A percentile compares a stretch with the other conserved stretches of the same genome.
These are phyloP conservation scores for Passer domesticus DNA, from an alignment of 2,113 vertebrate genomes.

Conservation along the genomic window DNA sequence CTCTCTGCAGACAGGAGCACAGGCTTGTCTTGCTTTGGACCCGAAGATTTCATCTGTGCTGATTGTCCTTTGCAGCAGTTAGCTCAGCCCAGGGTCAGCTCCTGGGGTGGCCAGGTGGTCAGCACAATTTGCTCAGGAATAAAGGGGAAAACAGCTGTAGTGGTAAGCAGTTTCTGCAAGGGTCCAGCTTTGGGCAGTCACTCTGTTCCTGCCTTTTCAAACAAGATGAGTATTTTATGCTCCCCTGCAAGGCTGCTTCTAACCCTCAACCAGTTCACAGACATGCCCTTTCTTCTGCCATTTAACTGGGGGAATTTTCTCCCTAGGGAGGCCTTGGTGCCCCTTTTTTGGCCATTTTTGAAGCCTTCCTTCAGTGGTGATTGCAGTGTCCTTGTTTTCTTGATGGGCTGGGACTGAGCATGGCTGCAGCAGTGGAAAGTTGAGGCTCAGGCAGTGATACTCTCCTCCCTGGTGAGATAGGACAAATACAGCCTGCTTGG, in stretches of 20 bases:
- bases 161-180: background rate
- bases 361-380: background rate
- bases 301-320: background rate
- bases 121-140: background rate
- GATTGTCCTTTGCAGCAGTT: background rate
- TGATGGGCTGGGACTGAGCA: background rate
- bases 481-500: background rate
- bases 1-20: fast-evolving
- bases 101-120: too few species aligned
- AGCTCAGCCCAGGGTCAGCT: background rate
- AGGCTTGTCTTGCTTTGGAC: background rate
- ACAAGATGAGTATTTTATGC: background rate
- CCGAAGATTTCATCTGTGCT: background rate
- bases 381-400: background rate
- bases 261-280: background rate
- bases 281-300: background rate
- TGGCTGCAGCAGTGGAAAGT: background rate
- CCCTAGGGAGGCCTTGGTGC: background rate
- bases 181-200: background rate
- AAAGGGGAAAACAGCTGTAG: background rate
- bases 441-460: background rate
- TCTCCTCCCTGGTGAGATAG: background rate
- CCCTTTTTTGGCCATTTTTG: background rate
- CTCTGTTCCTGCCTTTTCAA: background rate
- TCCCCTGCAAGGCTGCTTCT: background rate